Conservation (phyloP, 2,888 invertebrate species). For the Thecocarcelia acutangulata region DNA sequence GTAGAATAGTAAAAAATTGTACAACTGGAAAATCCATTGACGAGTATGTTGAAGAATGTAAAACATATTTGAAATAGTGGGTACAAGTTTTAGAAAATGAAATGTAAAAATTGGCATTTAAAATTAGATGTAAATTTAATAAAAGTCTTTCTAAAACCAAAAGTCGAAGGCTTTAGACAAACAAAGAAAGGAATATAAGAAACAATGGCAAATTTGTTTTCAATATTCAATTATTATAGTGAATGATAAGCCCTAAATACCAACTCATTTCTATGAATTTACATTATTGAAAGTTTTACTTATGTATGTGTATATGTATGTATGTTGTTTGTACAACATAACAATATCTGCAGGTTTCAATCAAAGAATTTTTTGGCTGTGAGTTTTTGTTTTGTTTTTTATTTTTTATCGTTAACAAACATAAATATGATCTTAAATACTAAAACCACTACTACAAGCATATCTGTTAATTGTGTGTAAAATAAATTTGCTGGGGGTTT, state of each 20-base stretch:
- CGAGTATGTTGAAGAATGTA: no score
- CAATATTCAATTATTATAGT: no score
- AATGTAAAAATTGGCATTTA: no score
- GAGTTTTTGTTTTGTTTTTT: conserved; percentile 45
- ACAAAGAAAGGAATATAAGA: neutral
- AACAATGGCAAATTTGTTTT: neutral
- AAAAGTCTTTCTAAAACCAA: no score
- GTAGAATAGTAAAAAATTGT: no score
- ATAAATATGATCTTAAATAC: conserved; percentile 28
- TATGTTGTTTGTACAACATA: conserved; percentile 44
- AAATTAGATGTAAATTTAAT: no score
- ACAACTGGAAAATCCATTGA: no score
- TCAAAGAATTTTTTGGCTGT: conserved; percentile 56
- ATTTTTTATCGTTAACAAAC: conserved; percentile 38
- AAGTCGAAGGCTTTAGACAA: no score
- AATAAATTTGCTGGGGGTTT: conserved; percentile 48
- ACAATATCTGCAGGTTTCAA: conserved; percentile 51
- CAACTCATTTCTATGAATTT: neutral
- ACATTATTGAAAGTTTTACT: conserved; percentile 1
- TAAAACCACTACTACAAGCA: neutral
- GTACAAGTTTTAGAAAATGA: no score
- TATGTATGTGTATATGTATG: neutral
- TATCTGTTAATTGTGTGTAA: conserved; percentile 51
- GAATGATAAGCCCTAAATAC: no score
- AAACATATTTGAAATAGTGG: no score